Percentiles rank a stretch among this genome's conserved stretches.
Evolutionary conservation across 2,888 invertebrate genomes (phyloP).

Genomic region (Mimachlamys varia): DNA sequence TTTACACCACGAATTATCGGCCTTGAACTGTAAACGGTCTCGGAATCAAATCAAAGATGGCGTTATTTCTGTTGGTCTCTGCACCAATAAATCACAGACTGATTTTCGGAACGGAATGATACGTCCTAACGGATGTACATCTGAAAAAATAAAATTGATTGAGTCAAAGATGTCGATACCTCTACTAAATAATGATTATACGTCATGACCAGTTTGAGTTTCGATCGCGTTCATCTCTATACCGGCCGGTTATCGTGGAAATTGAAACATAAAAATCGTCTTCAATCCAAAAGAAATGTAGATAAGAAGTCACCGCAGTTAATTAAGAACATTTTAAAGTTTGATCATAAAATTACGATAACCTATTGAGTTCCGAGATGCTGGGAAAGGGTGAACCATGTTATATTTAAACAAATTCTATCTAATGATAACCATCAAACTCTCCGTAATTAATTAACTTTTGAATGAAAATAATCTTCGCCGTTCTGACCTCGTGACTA

Average conservation of each 20-base stretch:
- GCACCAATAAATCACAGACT: not conserved
- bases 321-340: not conserved
- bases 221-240: not conserved
- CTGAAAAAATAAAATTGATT: not conserved
- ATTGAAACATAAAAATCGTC: slow-evolving; percentile 36
- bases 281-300: not conserved
- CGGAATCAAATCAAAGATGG: not conserved
- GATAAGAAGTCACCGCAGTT: not conserved
- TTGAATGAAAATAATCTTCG: not conserved
- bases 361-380: not conserved
- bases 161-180: not conserved
- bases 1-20: not conserved
- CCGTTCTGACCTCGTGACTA: not conserved
- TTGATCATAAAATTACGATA: not conserved
- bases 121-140: not conserved
- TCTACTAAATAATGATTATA: not conserved
- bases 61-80: not conserved
- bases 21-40: slow-evolving; percentile 12
- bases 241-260: not conserved
- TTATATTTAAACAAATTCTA: not conserved
- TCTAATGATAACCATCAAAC: not conserved
- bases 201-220: not conserved
- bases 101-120: not conserved
- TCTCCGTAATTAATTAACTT: not conserved
- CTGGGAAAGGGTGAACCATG: not conserved